Base-by-base conservation (phyloP, 2,888 invertebrate species). In the Dicyrtoma fusca region DNA sequence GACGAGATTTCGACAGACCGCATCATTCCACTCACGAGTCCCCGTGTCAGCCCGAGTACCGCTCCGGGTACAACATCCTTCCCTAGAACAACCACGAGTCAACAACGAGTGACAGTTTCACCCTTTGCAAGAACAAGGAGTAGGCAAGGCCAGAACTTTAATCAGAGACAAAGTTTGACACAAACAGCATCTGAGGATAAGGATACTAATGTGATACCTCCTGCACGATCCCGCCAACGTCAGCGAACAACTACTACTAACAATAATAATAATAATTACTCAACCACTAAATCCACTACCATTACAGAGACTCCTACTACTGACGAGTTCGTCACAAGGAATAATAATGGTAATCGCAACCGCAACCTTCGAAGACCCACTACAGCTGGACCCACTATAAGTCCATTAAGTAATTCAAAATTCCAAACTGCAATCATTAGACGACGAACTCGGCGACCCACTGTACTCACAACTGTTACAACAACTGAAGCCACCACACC, bases 371-470 rank as follows among this genome's bases (percentile, higher is more conserved):
- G 64, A 51, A 66, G 69, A 55, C 66, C 75, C 11, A 72, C 74
- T 0, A 51, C 53, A 17, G 63, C 75, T 11, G 45, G 71, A 6
- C 72, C 74, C 17, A 72, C 72, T 0, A 17, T 74, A n/a, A 69
- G 23, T 44, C 74, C 74, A 21, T 53, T 74, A 1, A 34, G 55
- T 0, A 26, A 66, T 23, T 4, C 34, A 1, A 64, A 64, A 10
- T 74, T 74, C 49, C 74, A 74, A 61, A 74, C 72, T 23, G 74
- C 74, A 4, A 44, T 74, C 51, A 70, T 72, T 34, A 71, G 76
- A 0, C 61, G 74, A 49, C 34, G 76, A 42, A 66, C 74, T 51
- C 51, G 76, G 13, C 62, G 62, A 68, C 74, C 74, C 2, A 44
- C 44, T 0, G 10, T 57, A 10, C 13, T 74, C 6, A 74, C 72